Evolutionary conservation across 1,140 invertebrate species (phyloP).

Genomic region (Leptonema lineaticorne): DNA sequence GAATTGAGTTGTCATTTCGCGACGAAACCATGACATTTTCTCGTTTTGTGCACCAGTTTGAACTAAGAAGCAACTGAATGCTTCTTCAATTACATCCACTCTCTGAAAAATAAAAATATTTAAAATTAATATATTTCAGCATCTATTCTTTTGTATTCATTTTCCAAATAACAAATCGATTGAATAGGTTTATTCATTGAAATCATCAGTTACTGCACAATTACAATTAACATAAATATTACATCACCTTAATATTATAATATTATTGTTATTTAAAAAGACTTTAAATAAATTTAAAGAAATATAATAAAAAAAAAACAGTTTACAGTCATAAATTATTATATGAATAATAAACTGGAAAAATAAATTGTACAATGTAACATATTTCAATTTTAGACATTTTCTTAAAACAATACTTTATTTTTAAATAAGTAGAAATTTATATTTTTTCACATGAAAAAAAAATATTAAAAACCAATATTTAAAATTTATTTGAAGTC

Average conservation of each 20-base stretch:
- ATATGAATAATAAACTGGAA: no score
- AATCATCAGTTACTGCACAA: neutral
- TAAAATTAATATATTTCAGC: neutral
- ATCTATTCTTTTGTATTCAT: no score
- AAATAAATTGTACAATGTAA: no score
- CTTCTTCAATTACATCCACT: constrained; percentile 82
- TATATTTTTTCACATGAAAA: no score
- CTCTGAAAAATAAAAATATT: constrained; percentile 54
- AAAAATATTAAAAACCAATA: no score
- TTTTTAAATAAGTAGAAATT: no score
- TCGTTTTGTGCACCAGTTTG: constrained; percentile 66
- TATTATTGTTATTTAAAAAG: neutral
- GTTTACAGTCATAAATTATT: no score
- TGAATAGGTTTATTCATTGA: neutral
- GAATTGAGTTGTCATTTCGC: constrained; percentile 59
- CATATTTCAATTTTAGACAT: no score
- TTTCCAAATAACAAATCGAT: no score
- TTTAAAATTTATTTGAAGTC: no score
- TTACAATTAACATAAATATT: neutral
- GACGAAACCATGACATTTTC: constrained; percentile 65
- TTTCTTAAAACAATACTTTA: no score
- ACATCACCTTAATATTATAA: neutral
- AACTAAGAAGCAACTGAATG: constrained; percentile 81
- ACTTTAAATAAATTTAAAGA: neutral
- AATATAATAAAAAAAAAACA: no score